Base-by-base conservation (phyloP, 2,797 vertebrate genomes). In the Hydrocynus forskahlii region DNA sequence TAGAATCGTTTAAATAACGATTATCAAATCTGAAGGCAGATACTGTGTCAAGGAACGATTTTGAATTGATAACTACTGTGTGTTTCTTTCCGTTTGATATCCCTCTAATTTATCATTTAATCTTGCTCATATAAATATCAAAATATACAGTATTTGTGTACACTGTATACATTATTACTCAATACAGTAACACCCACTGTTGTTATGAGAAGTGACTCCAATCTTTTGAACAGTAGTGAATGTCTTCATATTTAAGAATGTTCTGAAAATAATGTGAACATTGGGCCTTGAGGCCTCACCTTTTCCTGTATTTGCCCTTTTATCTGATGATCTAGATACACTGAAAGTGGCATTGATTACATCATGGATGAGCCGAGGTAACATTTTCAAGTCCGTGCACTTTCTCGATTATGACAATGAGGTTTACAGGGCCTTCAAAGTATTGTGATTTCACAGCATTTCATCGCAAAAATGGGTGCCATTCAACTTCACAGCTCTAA, bases 361-460 rank as follows among this genome's bases (percentile, higher is more conserved):
- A 8, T 86, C 85, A 73, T 88, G 62, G 70, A 83, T 43, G 75
- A 86, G 40, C 73, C 60, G 84, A 89, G 88, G 88, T 87, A 89
- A 88, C 23, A 43, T 81, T 80, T 71, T 70, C 48, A 13, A 78
- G n/a, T 54, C 79, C 82, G 81, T 60, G 50, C 71, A 63, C 45
- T 50, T 62, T 78, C 40, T 38, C 48, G 60, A 66, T 79, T 52
- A 81, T 72, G 75, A 76, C 74, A 59, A 66, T 59, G 62, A 25
- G 54, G 54, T 4, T 80, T 69, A 66, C 35, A 55, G 29, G 62
- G 66, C 85, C 72, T 83, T 54, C 74, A 75, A 71, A 74, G 77
- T 35, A 59, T 29, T 43, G 76, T 81, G 59, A 81, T 77, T 78
- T 82, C 62, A 71, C 57, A 79, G 55, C 48, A 62, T 81, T 71